Conservation (phyloP, 2,888 invertebrate genomes). For the Penaeus monodon region DNA sequence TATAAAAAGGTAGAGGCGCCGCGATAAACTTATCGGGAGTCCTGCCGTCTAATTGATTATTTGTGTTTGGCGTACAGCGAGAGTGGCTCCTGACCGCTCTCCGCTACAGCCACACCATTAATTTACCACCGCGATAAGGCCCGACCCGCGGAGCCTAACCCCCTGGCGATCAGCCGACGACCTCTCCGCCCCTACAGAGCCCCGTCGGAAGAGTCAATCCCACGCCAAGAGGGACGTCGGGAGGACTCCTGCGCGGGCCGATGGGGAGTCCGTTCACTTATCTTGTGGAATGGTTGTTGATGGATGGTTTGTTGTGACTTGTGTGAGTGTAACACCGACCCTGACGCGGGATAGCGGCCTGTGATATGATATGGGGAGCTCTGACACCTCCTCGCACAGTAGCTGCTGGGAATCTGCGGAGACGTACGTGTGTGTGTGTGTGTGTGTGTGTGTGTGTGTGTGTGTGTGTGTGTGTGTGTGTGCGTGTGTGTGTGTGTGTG, state of each 20-base stretch:
- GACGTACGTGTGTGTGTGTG: too few relatives aligned
- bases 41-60: slow-evolving; percentile 61
- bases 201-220: slow-evolving; percentile 21
- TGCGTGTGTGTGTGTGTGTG: too few relatives aligned
- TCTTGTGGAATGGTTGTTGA: slow-evolving; percentile 60
- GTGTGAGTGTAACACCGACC: slow-evolving; percentile 59
- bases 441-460: too few relatives aligned
- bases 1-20: slow-evolving; percentile 57
- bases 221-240: neutral
- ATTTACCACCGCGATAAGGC: slow-evolving; percentile 59
- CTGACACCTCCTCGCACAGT: slow-evolving; percentile 15
- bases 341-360: slow-evolving; percentile 48
- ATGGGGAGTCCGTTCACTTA: slow-evolving; percentile 48
- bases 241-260: neutral
- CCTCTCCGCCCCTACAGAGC: neutral
- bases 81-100: slow-evolving; percentile 60
- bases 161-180: neutral
- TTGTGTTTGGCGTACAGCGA: slow-evolving; percentile 63
- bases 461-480: too few relatives aligned
- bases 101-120: slow-evolving; percentile 60
- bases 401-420: too few relatives aligned
- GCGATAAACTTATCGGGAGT: slow-evolving; percentile 60
- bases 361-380: slow-evolving; percentile 46
- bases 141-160: slow-evolving; percentile 37
- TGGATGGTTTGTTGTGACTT: slow-evolving; percentile 63